These are phyloP conservation scores for Amblyraja radiata DNA, from an alignment of 2,797 vertebrate species.

Conservation along the genomic window DNA sequence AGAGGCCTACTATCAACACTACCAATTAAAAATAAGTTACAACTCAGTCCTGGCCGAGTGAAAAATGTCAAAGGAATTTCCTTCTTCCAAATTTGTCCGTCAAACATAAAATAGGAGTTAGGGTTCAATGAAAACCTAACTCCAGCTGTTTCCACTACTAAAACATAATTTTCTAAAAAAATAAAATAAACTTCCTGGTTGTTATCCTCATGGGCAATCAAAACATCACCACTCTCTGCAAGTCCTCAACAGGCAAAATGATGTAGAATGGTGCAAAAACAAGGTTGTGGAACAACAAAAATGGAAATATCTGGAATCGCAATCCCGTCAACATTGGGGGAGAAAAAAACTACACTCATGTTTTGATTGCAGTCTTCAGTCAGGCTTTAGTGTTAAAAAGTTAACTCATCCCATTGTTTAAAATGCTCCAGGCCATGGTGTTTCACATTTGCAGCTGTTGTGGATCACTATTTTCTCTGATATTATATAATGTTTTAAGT, in stretches of 20 bases:
- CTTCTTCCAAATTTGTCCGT: background rate
- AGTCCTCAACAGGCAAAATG: background rate
- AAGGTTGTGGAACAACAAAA: background rate
- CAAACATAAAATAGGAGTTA: background rate
- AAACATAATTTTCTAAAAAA: conserved; percentile 20
- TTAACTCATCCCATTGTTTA: background rate
- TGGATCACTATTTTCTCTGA: background rate
- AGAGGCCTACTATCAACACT: background rate
- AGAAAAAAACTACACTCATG: background rate
- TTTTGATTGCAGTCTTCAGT: background rate
- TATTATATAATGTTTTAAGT: background rate
- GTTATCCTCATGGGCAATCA: conserved; percentile 28
- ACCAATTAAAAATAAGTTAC: background rate
- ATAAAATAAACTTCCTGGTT: conserved; percentile 21
- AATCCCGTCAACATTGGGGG: background rate
- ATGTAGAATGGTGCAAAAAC: conserved; percentile 20
- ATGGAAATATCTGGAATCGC: background rate
- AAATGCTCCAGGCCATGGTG: background rate
- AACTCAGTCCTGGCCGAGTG: background rate
- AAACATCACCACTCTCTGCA: conserved; percentile 14
- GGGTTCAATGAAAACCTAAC: conserved; percentile 16
- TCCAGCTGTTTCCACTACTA: background rate
- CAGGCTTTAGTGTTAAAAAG: background rate
- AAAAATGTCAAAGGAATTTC: background rate
- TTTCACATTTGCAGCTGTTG: background rate